Evolutionary conservation across 2,113 vertebrate genomes (phyloP).

Genomic region (Arothron firmamentum): DNA sequence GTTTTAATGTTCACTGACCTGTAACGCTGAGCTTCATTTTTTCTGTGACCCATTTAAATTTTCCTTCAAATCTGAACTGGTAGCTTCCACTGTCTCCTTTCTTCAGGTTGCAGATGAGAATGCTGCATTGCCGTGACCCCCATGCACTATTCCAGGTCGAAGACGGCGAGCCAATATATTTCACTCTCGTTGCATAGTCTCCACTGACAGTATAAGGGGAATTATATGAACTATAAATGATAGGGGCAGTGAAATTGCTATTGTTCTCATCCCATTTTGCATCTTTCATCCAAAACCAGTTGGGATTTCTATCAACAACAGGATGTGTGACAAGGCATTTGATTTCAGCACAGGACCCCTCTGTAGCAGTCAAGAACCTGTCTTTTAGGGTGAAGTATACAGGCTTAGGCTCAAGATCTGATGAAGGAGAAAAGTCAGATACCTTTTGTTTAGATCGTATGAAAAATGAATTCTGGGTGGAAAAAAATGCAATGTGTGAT

Average conservation of each 20-base stretch:
- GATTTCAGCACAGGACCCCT: conserved; percentile 64
- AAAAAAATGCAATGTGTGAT: not conserved
- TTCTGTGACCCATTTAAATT: fast-evolving
- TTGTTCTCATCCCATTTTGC: fast-evolving
- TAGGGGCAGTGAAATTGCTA: not conserved
- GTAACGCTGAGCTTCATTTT: conserved; percentile 19
- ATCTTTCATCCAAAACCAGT: conserved; percentile 67
- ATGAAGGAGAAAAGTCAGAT: not conserved
- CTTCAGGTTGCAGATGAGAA: conserved; percentile 51
- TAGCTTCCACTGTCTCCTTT: conserved; percentile 58
- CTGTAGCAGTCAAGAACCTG: not conserved
- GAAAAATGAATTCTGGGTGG: too few relatives aligned
- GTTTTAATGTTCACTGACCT: conserved; percentile 40
- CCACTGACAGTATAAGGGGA: not conserved
- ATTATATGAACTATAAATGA: conserved; percentile 37
- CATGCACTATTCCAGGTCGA: fast-evolving
- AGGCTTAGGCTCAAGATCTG: not conserved
- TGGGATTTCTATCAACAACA: fast-evolving
- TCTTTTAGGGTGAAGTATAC: not conserved
- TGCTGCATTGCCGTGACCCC: fast-evolving
- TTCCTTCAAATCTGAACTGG: conserved; percentile 26
- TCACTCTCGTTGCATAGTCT: conserved; percentile 42
- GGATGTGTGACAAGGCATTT: fast-evolving
- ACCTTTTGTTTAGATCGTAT: too few relatives aligned
- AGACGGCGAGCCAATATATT: not conserved